Evolutionary conservation across 2,113 vertebrate genomes (phyloP), one percentile per base, ranked within the genome.

Genomic region (Solea senegalensis): DNA sequence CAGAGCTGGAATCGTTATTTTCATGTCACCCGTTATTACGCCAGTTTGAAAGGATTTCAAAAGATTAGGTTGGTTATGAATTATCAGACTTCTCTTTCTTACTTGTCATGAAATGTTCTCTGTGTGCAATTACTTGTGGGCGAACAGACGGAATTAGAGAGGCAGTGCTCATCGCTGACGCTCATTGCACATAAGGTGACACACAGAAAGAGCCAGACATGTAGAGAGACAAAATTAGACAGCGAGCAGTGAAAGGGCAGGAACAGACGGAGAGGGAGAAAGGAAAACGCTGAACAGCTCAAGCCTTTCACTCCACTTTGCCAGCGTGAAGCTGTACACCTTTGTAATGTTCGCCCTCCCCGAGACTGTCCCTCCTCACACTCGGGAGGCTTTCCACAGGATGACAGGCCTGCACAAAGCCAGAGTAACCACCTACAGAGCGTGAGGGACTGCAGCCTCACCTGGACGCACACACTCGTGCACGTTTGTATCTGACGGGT

Each of bases 311-410:
- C 58, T 81, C 65, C 51, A 65, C 59, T 74, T 84, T 73, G 15
- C 66, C 73, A 79, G 53, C 45, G 2, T 72, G 63, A 78, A 46
- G 48, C 78, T 77, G 80, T 81, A 82, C 71, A 84, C 73, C 62
- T 78, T 49, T 9, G 40, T 57, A 84, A 69, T 72, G 74, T 75
- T 73, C 71, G 43, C 69, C 79, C 72, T 72, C 69, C 54, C 46
- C 5, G 8, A 70, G 78, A 84, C 69, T 80, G 82, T 79, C 87
- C 84, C 73, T 77, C 76, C 76, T 83, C 81, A 81, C 81, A 82
- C 57, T 51, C 54, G 60, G 76, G 50, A 64, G 43, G 69, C 59
- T 72, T 56, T 53, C 69, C 48, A 0, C 51, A 48, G 45, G 53
- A 40, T 81, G 83, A 88, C 84, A 88, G 63, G 39, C 69, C 14